Conservation (phyloP, 1,140 invertebrate genomes). For the Listronotus oregonensis region DNA sequence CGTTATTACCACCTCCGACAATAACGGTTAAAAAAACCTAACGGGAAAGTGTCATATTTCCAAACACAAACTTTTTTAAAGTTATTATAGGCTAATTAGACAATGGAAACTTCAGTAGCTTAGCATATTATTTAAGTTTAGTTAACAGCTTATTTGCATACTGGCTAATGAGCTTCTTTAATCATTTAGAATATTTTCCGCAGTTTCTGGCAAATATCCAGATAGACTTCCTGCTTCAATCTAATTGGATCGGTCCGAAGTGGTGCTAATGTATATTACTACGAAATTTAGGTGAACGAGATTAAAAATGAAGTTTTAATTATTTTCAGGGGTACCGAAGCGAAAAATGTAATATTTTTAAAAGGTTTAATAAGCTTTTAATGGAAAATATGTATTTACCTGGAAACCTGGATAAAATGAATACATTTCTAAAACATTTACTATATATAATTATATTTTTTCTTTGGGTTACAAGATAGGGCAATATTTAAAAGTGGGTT, state of each 20-base stretch:
- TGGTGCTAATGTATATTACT: slow-evolving; percentile 1
- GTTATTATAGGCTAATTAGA: no score
- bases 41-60: no score
- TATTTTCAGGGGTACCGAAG: neutral
- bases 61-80: no score
- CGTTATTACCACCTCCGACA: no score
- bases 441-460: no score
- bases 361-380: neutral
- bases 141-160: neutral
- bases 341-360: neutral
- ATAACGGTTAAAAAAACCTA: no score
- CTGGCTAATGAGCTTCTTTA: slow-evolving; percentile 19
- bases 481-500: no score
- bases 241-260: slow-evolving; percentile 23
- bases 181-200: slow-evolving; percentile 18
- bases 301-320: neutral
- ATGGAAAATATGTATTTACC: no score
- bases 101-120: no score
- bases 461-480: no score
- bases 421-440: no score
- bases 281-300: neutral
- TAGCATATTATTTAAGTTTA: neutral
- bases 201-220: slow-evolving; percentile 16
- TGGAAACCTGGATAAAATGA: no score
- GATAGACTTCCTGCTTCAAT: slow-evolving; percentile 4